phyloP scores from a whole-genome alignment of 2,888 invertebrate genomes.

The Chrysolina haemoptera region DNA sequence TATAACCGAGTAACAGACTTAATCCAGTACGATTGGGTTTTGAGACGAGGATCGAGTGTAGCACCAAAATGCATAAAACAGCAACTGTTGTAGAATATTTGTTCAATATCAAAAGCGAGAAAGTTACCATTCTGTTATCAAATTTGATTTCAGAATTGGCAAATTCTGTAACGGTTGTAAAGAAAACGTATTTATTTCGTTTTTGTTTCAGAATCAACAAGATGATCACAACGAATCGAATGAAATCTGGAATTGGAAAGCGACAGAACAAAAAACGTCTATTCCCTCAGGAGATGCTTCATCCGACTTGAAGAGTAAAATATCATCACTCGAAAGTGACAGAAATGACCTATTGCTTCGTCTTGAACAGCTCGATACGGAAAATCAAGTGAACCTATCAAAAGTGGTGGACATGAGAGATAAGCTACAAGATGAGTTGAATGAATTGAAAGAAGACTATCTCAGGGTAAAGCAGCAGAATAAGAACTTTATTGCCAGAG shows the following conservation, averaged over 20 bases:
- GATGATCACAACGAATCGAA: slow-evolving; percentile 40
- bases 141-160: too few relatives aligned
- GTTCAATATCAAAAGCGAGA: too few relatives aligned
- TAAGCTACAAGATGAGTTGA: slow-evolving; percentile 61
- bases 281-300: slow-evolving; percentile 48
- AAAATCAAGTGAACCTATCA: slow-evolving; percentile 66
- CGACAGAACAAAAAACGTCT: slow-evolving; percentile 28
- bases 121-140: too few relatives aligned
- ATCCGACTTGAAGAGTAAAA: slow-evolving; percentile 60
- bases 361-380: slow-evolving; percentile 64
- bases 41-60: too few relatives aligned
- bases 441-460: slow-evolving; percentile 31
- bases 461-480: slow-evolving; percentile 30
- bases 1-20: too few relatives aligned
- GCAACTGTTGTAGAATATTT: too few relatives aligned
- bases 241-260: slow-evolving; percentile 45
- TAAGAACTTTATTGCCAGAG: slow-evolving; percentile 28
- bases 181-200: not conserved
- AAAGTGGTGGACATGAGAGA: slow-evolving; percentile 65
- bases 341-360: slow-evolving; percentile 48
- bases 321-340: slow-evolving; percentile 62
- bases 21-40: too few relatives aligned
- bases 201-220: slow-evolving; percentile 48
- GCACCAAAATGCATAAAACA: too few relatives aligned
- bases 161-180: too few relatives aligned